phyloP scores from a whole-genome alignment of 2,888 invertebrate genomes.

The Ptilodon capucinus region DNA sequence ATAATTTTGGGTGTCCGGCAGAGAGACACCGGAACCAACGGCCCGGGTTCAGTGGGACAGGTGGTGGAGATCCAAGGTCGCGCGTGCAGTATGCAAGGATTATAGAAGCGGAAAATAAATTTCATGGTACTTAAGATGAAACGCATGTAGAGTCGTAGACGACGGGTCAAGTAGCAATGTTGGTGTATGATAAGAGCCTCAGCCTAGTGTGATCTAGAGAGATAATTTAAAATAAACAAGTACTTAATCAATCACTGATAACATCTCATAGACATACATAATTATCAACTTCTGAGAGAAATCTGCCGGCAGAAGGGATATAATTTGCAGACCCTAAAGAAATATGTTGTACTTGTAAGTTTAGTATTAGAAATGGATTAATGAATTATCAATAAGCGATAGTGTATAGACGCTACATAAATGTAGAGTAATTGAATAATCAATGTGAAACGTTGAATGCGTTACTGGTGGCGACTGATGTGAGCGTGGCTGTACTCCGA shows the following conservation, averaged over 20 bases:
- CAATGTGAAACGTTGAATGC: neutral
- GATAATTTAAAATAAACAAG: too few species aligned
- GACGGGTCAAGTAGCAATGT: neutral
- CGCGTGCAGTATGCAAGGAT: slow-evolving; percentile 39
- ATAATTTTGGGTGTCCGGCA: slow-evolving; percentile 48
- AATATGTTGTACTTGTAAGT: too few species aligned
- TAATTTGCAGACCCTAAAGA: too few species aligned
- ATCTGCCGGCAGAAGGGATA: too few species aligned
- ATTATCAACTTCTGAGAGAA: too few species aligned
- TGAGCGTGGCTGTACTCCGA: neutral
- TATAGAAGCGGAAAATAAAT: slow-evolving; percentile 6
- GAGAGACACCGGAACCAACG: slow-evolving; percentile 46
- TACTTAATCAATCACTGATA: too few species aligned
- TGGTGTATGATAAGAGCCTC: neutral
- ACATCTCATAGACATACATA: too few species aligned
- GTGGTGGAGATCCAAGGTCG: slow-evolving; percentile 41
- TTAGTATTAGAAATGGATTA: too few species aligned
- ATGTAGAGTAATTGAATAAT: too few species aligned
- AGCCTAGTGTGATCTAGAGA: too few species aligned
- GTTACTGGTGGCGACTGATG: neutral
- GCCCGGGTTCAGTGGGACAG: slow-evolving; percentile 46
- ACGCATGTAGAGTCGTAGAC: neutral
- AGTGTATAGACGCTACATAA: too few species aligned
- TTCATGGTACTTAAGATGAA: neutral
- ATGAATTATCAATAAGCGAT: too few species aligned